phyloP scores from a whole-genome alignment of 2,797 vertebrate species.

The Clamator glandarius region DNA sequence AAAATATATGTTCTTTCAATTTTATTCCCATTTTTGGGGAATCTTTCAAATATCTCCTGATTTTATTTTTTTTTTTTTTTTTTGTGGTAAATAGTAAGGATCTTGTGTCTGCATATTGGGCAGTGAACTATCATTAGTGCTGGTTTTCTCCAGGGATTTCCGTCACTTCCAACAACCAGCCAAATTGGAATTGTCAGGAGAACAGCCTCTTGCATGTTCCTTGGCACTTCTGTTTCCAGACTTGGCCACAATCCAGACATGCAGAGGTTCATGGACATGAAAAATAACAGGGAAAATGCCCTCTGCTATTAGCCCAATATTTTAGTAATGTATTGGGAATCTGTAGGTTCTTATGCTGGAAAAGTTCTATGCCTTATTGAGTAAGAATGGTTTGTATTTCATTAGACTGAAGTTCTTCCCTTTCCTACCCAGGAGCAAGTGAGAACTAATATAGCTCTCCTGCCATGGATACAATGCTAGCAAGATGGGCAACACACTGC shows the following conservation, averaged over 20 bases:
- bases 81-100: neutral
- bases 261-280: conserved; percentile 48
- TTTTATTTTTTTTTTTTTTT: too few species aligned
- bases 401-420: neutral
- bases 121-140: neutral
- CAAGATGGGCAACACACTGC: neutral
- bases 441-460: neutral
- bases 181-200: conserved; percentile 68
- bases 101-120: neutral
- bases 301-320: conserved; percentile 43
- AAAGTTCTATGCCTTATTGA: neutral
- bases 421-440: neutral
- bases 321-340: neutral
- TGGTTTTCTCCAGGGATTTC: conserved; percentile 48
- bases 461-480: neutral
- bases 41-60: neutral
- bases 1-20: neutral
- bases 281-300: conserved; percentile 55
- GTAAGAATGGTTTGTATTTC: neutral
- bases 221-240: conserved; percentile 62
- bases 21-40: neutral
- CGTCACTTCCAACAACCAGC: conserved; percentile 57
- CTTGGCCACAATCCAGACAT: conserved; percentile 47
- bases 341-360: conserved; percentile 5
- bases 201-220: conserved; percentile 64